Conservation (phyloP, 2,888 invertebrate species). For the Dascillus cervinus region DNA sequence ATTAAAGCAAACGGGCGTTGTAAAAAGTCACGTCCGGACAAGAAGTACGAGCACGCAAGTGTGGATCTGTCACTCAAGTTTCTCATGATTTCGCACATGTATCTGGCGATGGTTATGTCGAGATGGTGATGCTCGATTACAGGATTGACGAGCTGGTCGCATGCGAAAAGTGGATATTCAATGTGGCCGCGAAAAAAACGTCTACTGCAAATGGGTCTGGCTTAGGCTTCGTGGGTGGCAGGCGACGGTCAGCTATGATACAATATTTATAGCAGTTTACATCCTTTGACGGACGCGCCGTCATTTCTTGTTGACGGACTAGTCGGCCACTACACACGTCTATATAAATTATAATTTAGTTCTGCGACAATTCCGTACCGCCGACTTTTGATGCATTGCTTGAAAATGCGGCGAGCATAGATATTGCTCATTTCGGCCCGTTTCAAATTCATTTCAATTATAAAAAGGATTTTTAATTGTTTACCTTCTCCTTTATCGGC, state of each 20-base stretch:
- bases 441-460: conserved; percentile 39
- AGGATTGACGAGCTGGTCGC: conserved; percentile 36
- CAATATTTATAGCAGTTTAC: conserved; percentile 38
- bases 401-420: conserved; percentile 33
- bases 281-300: conserved; percentile 30
- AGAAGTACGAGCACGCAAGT: conserved; percentile 10
- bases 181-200: conserved; percentile 19
- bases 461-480: conserved; percentile 42
- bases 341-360: conserved; percentile 39
- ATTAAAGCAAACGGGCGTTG: too few relatives aligned
- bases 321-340: conserved; percentile 17
- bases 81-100: conserved; percentile 33
- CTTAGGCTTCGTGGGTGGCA: conserved; percentile 33
- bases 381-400: conserved; percentile 31
- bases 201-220: conserved; percentile 24
- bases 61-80: conserved; percentile 23
- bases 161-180: conserved; percentile 31
- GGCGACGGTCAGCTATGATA: conserved; percentile 31
- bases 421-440: conserved; percentile 39
- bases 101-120: conserved; percentile 36
- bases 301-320: conserved; percentile 27
- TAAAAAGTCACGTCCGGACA: too few relatives aligned
- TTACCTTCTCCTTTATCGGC: conserved; percentile 16
- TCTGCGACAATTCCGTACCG: conserved; percentile 33
- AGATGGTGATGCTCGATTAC: conserved; percentile 39